A percentile compares a stretch with the other conserved stretches of the same genome.
Evolutionary conservation across 2,113 vertebrate species (phyloP).

Genomic region (Oriolus oriolus): DNA sequence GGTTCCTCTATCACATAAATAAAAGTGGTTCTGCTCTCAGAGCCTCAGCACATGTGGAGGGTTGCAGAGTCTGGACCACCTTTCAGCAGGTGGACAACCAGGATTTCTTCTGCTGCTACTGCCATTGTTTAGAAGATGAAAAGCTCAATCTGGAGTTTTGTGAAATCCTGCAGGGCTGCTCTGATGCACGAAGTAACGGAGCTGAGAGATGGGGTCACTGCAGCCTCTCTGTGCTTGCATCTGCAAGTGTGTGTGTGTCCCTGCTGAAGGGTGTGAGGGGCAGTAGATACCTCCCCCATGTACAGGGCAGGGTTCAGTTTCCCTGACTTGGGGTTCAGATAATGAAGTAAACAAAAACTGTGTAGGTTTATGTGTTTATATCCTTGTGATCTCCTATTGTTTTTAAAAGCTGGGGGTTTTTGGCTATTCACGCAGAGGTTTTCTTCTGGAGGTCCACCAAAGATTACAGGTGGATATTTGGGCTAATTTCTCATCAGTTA

Average conservation of each 20-base stretch:
- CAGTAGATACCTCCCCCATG: accelerated
- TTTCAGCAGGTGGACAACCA: not conserved
- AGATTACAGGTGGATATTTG: not conserved
- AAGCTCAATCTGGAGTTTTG: not conserved
- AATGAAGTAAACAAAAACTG: not conserved
- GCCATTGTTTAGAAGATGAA: not conserved
- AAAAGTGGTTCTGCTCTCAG: not conserved
- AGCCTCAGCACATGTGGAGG: accelerated
- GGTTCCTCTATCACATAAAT: not conserved
- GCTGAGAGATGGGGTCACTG: accelerated
- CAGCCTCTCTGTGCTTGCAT: not conserved
- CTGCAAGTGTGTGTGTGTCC: not conserved
- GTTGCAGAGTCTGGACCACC: not conserved
- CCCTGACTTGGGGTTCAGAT: not conserved
- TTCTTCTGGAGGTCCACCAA: not conserved
- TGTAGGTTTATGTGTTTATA: not conserved
- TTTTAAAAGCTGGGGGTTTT: not conserved
- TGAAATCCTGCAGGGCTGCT: not conserved
- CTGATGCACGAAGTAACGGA: not conserved
- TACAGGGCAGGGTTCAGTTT: not conserved
- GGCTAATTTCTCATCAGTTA: not conserved
- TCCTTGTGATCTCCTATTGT: not conserved
- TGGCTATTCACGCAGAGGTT: not conserved
- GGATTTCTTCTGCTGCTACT: not conserved
- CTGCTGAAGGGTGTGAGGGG: not conserved